Base-by-base conservation (phyloP, 2,113 vertebrate genomes). In the Symphodus melops region DNA sequence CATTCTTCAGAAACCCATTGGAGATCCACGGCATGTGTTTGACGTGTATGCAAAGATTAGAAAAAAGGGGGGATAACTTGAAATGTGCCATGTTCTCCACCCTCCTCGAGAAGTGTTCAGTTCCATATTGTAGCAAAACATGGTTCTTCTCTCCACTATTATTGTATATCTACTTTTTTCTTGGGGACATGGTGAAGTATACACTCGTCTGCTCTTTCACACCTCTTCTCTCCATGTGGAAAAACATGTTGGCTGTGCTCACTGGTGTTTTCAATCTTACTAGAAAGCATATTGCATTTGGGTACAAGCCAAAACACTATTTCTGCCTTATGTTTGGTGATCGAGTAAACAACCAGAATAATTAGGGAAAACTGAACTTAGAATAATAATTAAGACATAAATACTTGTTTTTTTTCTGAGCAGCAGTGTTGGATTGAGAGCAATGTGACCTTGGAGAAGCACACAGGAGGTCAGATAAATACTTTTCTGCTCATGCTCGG, bases 361-460 rank as follows among this genome's bases (percentile, higher is more conserved):
- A 79, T 65, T 61, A 36, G 44, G 46, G 14, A 54, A 19, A 57
- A 23, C 44, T 51, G 62, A 3, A 28, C 39, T 21, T 14, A 2
- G 19, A 25, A 14, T 10, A 23, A 33, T 51, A 5, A 65, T 53
- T 20, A 36, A 75, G 49, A 65, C 67, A 68, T 4, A 82, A 74
- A 70, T 65, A 33, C 63, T 21, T 36, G 49, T 61, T 72, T 77
- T 68, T 44, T 68, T 44, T 4, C 9, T 51, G 28, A 83, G n/a
- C 8, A 10, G 17, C 17, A 16, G 4, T 39, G 71, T 71, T 60
- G 9, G 48, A 76, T 41, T 14, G 36, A 28, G 46, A 73, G 64
- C 21, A 42, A 54, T 13, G 67, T n/a, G 53, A 73, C 56, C 61
- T 64, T 48, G 42, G 28, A 68, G 28, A 7, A 49, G 21, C 73